Conservation (phyloP, 1,140 invertebrate genomes). For the Bicyclus anynana region DNA sequence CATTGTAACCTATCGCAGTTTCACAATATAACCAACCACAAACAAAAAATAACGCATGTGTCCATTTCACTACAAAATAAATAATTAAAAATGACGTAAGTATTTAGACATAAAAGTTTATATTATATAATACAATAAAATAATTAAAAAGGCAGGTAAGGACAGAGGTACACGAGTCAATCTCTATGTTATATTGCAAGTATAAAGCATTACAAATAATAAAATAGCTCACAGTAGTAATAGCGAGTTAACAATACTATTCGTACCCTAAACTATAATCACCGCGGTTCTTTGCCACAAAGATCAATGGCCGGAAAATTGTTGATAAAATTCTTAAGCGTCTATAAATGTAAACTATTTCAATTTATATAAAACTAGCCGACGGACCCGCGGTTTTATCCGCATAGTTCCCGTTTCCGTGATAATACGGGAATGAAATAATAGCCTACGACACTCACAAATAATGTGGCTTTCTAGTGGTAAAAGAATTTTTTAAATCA, state of each 20-base stretch:
- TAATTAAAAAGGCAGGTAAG: conserved; percentile 17
- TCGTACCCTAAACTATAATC: no score
- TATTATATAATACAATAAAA: conserved; percentile 13
- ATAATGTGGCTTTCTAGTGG: no score
- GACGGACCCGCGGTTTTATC: no score
- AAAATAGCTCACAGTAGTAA: background rate
- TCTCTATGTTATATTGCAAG: conserved; percentile 18
- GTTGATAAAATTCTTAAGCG: no score
- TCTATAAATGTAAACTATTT: no score
- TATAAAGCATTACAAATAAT: background rate
- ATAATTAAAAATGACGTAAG: conserved; percentile 22
- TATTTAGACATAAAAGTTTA: conserved; percentile 12
- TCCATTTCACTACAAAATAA: conserved; percentile 27
- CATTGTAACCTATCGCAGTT: background rate
- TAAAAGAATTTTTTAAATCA: no score
- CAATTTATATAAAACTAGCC: no score
- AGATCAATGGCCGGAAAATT: no score
- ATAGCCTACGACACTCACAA: no score
- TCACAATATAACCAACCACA: background rate
- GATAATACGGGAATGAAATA: no score
- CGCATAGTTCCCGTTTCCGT: no score
- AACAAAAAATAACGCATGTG: conserved; percentile 15
- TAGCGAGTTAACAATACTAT: background rate
- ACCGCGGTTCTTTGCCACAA: no score
- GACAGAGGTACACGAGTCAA: conserved; percentile 17